A percentile compares a stretch with the other conserved stretches of the same genome.
phyloP scores from a whole-genome alignment of 1,140 invertebrate genomes.

The Dinoponera quadriceps region DNA sequence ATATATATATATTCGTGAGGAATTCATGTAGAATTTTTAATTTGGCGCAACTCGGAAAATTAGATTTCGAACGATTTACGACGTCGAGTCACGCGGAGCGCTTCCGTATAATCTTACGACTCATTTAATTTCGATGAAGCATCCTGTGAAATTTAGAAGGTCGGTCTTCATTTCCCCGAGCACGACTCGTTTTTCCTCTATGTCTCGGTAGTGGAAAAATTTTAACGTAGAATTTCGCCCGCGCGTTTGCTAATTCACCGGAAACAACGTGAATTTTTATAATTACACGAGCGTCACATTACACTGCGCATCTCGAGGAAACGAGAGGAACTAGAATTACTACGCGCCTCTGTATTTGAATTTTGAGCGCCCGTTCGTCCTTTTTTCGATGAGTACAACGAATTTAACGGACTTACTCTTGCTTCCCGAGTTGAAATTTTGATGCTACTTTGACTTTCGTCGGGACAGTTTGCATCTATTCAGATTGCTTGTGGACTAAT shows the following conservation, averaged over 20 bases:
- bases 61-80: constrained; percentile 47
- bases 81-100: constrained; percentile 20
- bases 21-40: constrained; percentile 57
- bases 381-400: constrained; percentile 25
- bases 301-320: background rate
- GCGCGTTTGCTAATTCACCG: background rate
- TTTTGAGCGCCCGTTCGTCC: constrained; percentile 8
- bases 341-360: constrained; percentile 3
- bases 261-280: background rate
- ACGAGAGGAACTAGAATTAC: constrained; percentile 24
- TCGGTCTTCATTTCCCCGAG: constrained; percentile 38
- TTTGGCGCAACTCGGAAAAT: constrained; percentile 39
- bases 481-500: too few species aligned
- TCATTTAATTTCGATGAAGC: constrained; percentile 40
- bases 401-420: constrained; percentile 13
- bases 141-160: constrained; percentile 27
- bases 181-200: background rate
- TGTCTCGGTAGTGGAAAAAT: constrained; percentile 10
- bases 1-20: constrained; percentile 34
- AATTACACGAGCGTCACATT: constrained; percentile 9
- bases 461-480: too few species aligned
- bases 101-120: constrained; percentile 43
- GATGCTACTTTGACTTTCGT: too few species aligned
- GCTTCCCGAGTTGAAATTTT: too few species aligned
- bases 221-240: constrained; percentile 20